These are phyloP conservation scores for Strigamia crassipes DNA, from an alignment of 2,888 invertebrate genomes.

Conservation along the genomic window DNA sequence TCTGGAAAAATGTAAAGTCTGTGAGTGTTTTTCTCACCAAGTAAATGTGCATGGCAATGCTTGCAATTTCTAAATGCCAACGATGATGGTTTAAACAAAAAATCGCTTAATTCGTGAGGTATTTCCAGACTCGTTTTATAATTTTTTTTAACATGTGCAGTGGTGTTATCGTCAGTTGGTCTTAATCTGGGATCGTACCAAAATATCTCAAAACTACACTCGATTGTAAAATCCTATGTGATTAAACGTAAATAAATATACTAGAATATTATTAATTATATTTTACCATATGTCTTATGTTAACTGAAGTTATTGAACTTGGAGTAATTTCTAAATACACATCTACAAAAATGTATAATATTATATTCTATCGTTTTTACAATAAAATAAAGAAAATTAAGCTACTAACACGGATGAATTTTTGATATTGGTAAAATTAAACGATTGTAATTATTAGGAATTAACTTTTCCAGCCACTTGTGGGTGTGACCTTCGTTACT, in stretches of 20 bases:
- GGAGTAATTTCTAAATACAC: background rate
- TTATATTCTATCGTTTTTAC: background rate
- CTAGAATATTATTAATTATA: background rate
- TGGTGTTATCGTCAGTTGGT: background rate
- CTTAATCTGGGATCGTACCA: background rate
- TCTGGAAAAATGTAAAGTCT: background rate
- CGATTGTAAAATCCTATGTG: background rate
- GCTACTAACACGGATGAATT: background rate
- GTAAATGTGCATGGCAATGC: background rate
- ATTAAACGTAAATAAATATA: background rate
- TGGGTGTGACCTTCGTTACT: no score
- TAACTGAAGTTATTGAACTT: background rate
- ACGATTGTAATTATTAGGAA: no score
- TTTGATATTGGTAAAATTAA: no score
- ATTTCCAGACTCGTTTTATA: background rate
- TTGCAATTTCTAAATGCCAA: background rate
- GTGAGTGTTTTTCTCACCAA: background rate
- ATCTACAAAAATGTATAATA: background rate
- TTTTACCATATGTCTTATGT: background rate
- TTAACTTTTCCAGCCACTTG: no score
- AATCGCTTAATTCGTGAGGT: background rate
- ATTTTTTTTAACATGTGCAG: background rate
- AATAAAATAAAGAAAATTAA: background rate
- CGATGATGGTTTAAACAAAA: background rate
- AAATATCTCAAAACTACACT: background rate